Evolutionary conservation across 2,888 invertebrate species (phyloP), one percentile per base, ranked within the genome.

Genomic region (Nymphalis urticae): DNA sequence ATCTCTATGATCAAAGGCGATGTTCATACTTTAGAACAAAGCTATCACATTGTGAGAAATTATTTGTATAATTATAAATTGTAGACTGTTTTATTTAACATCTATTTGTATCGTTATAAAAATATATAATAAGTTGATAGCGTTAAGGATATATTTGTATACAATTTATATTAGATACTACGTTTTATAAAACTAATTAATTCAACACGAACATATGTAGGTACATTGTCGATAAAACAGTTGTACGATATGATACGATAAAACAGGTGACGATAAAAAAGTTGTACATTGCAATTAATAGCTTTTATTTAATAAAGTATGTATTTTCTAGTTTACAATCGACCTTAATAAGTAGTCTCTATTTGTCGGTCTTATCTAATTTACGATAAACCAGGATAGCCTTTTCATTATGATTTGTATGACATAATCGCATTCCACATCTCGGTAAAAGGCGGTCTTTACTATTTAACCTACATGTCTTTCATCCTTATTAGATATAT

Each of bases 401-500:
- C 53, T 59, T 54, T 36, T 48, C 32, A 64, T 62, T 67, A 60
- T 53, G 51, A 64, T 73, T 67, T 61, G n/a, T 64, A 66, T 72
- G 72, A 72, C 72, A 73, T 73, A 73, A 73, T 66, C 68, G 62
- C 73, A 73, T 73, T 72, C 72, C 72, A 62, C 61, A 70, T 66
- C 66, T 64, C 47, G 54, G 68, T 62, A 66, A 68, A 59, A 66
- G 13, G 54, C 48, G 48, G 62, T 66, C 56, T 64, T 72, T 50
- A 67, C 24, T 50, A 32, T 63, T 60, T 54, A 70, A 67, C 72
- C 75, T 59, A 75, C 54, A 75, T 72, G 70, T 50, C 65, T 68
- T 58, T 69, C 68, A 70, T 72, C 72, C 72, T 72, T 69, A 58
- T 69, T 64, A 42, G 68, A 60, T 66, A n/a, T 42, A 54, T 63